Evolutionary conservation across 2,113 vertebrate genomes (phyloP).

Genomic region (Psophia crepitans): DNA sequence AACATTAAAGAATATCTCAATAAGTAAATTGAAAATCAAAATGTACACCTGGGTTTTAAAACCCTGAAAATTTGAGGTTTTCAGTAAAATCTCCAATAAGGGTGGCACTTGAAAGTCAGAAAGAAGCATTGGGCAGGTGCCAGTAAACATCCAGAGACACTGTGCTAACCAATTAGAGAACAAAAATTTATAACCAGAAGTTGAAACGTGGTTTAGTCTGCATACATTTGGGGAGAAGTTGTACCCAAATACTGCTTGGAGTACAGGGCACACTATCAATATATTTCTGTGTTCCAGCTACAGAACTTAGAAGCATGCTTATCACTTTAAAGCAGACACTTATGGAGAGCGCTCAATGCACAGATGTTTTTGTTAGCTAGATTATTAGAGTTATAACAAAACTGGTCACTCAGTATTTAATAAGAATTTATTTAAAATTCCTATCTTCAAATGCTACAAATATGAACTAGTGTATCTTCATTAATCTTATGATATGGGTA

Average conservation of each 20-base stretch:
- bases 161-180: conserved; percentile 7
- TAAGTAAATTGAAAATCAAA: neutral
- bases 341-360: neutral
- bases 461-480: neutral
- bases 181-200: neutral
- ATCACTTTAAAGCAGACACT: neutral
- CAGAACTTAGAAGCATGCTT: neutral
- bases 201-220: neutral
- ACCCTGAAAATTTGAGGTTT: neutral
- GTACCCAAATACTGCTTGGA: neutral
- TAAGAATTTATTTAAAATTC: neutral
- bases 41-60: neutral
- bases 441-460: neutral
- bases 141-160: neutral
- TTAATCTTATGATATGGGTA: neutral
- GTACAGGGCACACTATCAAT: neutral
- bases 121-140: neutral
- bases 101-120: neutral
- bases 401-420: neutral
- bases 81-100: neutral
- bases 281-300: neutral
- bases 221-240: neutral
- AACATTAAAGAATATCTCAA: neutral
- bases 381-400: neutral
- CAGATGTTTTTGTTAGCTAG: neutral